phyloP scores from a whole-genome alignment of 1,140 invertebrate genomes.

The Phymastichus coffea region DNA sequence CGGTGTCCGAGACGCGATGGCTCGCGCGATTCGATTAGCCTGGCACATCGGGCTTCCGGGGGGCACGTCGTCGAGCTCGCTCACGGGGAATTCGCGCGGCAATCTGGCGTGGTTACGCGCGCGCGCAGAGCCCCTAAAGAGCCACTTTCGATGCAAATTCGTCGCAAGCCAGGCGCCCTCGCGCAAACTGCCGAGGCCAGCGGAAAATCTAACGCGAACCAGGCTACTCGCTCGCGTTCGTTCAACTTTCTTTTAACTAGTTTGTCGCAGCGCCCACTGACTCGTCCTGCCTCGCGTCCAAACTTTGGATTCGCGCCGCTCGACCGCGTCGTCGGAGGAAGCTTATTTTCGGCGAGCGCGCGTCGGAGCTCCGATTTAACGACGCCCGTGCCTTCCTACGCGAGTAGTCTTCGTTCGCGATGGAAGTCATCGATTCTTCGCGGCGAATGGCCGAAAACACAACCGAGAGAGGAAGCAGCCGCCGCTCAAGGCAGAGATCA shows the following conservation, averaged over 20 bases:
- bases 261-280: not conserved
- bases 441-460: not conserved
- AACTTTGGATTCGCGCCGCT: too few relatives aligned
- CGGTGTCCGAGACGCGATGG: too few relatives aligned
- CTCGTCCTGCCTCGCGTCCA: too few relatives aligned
- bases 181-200: conserved; percentile 25
- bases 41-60: too few relatives aligned
- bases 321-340: too few relatives aligned
- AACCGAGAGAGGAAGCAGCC: not conserved
- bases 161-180: conserved; percentile 33
- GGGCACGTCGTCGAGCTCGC: conserved; percentile 2
- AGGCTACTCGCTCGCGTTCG: too few relatives aligned
- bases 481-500: not conserved
- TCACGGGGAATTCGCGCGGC: conserved; percentile 2
- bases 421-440: too few relatives aligned
- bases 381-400: too few relatives aligned
- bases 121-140: conserved; percentile 47
- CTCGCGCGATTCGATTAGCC: too few relatives aligned
- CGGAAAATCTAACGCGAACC: conserved; percentile 35
- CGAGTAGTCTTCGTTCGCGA: too few relatives aligned
- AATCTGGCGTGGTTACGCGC: conserved; percentile 9
- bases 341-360: not conserved
- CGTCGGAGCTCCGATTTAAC: not conserved
- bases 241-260: too few relatives aligned
- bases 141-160: conserved; percentile 58